Evolutionary conservation across 1,140 invertebrate species (phyloP), one percentile per base, ranked within the genome.

Genomic region (Telenomus remus): DNA sequence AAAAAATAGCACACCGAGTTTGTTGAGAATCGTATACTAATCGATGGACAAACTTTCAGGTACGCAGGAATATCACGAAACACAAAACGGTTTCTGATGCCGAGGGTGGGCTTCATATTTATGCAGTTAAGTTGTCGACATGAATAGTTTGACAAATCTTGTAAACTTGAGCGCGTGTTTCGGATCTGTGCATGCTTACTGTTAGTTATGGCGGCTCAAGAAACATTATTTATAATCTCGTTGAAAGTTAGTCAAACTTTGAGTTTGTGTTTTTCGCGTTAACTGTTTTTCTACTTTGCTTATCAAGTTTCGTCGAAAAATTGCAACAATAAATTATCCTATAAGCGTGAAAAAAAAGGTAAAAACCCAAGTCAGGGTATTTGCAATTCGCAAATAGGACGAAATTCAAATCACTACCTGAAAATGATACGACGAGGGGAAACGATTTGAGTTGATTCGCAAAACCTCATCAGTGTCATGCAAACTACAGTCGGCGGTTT

Each of bases 61-160:
- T n/a, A 39, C 37, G 9, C n/a, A n/a, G 9, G n/a, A 39, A n/a
- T 39, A 39, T n/a, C n/a, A 11, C n/a, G 37, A 39, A 39, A 39
- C 8, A 39, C n/a, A n/a, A n/a, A 39, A 39, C n/a, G 37, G n/a
- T 39, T n/a, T n/a, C 1, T 39, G 37, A 11, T 39, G 37, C n/a
- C 19, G 37, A 39, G 37, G n/a, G n/a, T 39, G 37, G 3, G 37
- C 3, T 39, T 39, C 3, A 39, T 39, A 39, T 39, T 39, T 39
- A 39, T 39, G 37, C 37, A 39, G 37, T 27, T 27, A 3, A 27
- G 19, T n/a, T 39, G 37, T n/a, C 37, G 37, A 39, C 37, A 39
- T n/a, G n/a, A 39, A 39, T n/a, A 39, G 37, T 9, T 39, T 39
- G 37, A 39, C 37, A 39, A 39, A 39, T 39, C 37, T 39, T 39